Evolutionary conservation across 1,140 invertebrate genomes (phyloP).

Genomic region (Trachymyrmex cornetzi): DNA sequence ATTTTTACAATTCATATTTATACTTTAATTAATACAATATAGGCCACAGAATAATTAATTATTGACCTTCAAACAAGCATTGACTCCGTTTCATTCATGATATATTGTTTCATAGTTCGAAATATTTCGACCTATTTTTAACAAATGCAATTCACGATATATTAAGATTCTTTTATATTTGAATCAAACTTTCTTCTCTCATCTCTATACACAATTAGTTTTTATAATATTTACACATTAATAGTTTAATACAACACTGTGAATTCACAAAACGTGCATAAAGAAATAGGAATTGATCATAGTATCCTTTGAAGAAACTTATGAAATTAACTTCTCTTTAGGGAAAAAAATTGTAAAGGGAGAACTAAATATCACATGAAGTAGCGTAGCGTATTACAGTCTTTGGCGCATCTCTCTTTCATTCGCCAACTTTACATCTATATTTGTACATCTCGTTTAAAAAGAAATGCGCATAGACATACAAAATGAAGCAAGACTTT

Average conservation of each 20-base stretch:
- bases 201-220: slow-evolving; percentile 40
- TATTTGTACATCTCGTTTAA: slow-evolving; percentile 22
- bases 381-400: background rate
- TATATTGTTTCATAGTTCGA: slow-evolving; percentile 49
- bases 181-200: slow-evolving; percentile 36
- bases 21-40: slow-evolving; percentile 53
- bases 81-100: slow-evolving; percentile 5
- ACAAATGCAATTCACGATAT: slow-evolving; percentile 55
- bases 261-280: slow-evolving; percentile 16
- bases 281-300: slow-evolving; percentile 37
- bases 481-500: slow-evolving; percentile 7
- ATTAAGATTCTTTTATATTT: slow-evolving; percentile 38
- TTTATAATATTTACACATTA: slow-evolving; percentile 54
- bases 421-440: slow-evolving; percentile 6
- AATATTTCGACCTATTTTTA: slow-evolving; percentile 51
- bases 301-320: slow-evolving; percentile 4
- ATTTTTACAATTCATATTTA: slow-evolving; percentile 57
- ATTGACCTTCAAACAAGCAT: slow-evolving; percentile 43
- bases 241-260: slow-evolving; percentile 39
- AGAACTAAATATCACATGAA: background rate
- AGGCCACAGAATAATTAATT: slow-evolving; percentile 53
- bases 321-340: background rate
- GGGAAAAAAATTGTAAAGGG: slow-evolving; percentile 1
- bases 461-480: slow-evolving; percentile 16
- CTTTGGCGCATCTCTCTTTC: slow-evolving; percentile 15